Base-by-base conservation (phyloP, 2,113 vertebrate species). In the Ancistrus triradiatus region DNA sequence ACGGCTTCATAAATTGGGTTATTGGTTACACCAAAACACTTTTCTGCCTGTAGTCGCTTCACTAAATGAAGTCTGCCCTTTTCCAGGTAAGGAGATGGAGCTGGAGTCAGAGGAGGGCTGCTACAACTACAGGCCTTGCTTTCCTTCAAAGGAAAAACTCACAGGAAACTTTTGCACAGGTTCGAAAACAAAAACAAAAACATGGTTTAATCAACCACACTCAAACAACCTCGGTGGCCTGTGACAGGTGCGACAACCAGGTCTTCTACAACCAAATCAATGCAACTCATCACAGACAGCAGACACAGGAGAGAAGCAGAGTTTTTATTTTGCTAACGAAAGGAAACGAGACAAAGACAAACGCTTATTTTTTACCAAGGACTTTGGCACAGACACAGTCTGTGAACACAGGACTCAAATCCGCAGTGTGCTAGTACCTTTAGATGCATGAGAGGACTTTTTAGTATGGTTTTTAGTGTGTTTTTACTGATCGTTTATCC, bases 291-390 rank as follows among this genome's bases (percentile, higher is more conserved):
- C 56, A 43, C 57, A 70, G 83, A 56, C 70, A 71, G 74, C 66
- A 66, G 77, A 76, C 65, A 82, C 90, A 87, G 87, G 84, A 90
- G 85, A 72, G 66, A 48, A 72, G 78, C 73, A 76, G 88, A 90
- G 92, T 87, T 91, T 98, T 97, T 97, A 94, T 97, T 98, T 98
- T 98, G 92, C 91, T 96, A 95, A 91, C 77, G 71, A 81, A n/a
- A n/a, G 59, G 55, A 67, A 86, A 77, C 76, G 4, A 51, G 61
- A 69, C 31, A 66, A 61, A 56, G 66, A 40, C 50, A 62, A 69
- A 69, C 42, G 79, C 74, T 84, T 88, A 89, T 92, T 92, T 95
- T 80, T 89, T 93, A 92, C 89, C 87, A 90, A 91, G 85, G 89
- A 88, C 91, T 92, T 86, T 81, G 74, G 35, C 56, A 38, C 72